Conservation (phyloP, 2,113 vertebrate genomes). For the Tetrao urogallus region DNA sequence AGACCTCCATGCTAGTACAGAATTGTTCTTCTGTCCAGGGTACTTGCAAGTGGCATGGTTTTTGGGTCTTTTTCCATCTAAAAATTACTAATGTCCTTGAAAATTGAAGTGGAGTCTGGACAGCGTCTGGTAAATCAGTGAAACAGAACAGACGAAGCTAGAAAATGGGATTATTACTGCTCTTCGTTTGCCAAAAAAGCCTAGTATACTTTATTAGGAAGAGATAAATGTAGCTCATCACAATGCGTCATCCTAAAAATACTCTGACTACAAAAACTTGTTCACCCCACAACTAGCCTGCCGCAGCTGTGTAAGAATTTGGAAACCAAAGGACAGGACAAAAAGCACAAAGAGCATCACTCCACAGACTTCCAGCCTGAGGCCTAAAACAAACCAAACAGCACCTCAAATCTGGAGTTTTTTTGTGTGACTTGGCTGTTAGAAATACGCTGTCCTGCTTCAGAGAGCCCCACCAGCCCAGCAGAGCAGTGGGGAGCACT, state of each 20-base stretch:
- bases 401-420: not conserved
- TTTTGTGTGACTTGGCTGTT: not conserved
- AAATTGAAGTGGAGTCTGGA: conserved; percentile 6
- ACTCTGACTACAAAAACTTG: not conserved
- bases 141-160: conserved; percentile 10
- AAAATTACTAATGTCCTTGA: conserved; percentile 30
- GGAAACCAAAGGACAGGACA: not conserved
- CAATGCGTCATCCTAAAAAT: not conserved
- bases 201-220: not conserved
- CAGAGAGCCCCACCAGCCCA: not conserved
- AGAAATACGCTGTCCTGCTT: not conserved
- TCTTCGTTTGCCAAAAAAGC: not conserved
- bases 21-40: not conserved
- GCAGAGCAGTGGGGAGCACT: not conserved
- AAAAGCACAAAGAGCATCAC: conserved; percentile 11
- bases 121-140: not conserved
- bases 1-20: not conserved
- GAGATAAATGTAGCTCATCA: not conserved
- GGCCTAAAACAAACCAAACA: not conserved
- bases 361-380: not conserved
- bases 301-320: not conserved
- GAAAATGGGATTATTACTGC: not conserved
- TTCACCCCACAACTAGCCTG: not conserved
- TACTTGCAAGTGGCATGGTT: fast-evolving
- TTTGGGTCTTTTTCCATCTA: not conserved